These are phyloP conservation scores for Hemicordylus capensis DNA, from an alignment of 2,113 vertebrate species.

Conservation along the genomic window DNA sequence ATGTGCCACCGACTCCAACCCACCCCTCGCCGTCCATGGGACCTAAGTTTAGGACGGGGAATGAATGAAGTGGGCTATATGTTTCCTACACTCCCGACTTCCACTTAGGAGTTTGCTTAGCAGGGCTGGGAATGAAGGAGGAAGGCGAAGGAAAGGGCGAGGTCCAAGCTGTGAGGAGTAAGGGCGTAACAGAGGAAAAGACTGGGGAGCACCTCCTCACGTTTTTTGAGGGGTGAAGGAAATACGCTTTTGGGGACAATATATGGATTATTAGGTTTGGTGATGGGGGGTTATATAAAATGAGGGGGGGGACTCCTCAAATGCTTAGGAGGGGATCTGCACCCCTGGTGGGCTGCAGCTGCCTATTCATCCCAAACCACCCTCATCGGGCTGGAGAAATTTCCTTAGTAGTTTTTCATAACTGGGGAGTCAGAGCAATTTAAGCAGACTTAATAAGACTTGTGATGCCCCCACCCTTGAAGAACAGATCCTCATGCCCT, in stretches of 20 bases:
- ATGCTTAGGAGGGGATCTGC: too few species aligned
- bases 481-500: background rate
- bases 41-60: background rate
- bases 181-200: too few species aligned
- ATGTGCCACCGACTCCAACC: too few species aligned
- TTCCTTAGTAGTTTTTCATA: background rate
- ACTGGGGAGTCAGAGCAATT: background rate
- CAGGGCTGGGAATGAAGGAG: background rate
- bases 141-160: background rate
- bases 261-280: too few species aligned
- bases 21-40: background rate
- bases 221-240: too few species aligned
- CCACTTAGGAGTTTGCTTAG: background rate
- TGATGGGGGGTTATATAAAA: accelerated
- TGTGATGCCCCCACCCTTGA: background rate
- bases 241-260: too few species aligned
- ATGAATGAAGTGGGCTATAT: background rate
- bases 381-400: background rate
- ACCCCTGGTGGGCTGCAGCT: too few species aligned
- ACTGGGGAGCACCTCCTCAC: too few species aligned
- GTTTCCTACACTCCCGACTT: background rate
- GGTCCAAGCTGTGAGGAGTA: background rate
- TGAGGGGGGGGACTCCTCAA: too few species aligned
- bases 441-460: background rate
- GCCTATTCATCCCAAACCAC: background rate